Evolutionary conservation across 1,140 invertebrate genomes (phyloP), one percentile per base, ranked within the genome.

Genomic region (Pantala flavescens): DNA sequence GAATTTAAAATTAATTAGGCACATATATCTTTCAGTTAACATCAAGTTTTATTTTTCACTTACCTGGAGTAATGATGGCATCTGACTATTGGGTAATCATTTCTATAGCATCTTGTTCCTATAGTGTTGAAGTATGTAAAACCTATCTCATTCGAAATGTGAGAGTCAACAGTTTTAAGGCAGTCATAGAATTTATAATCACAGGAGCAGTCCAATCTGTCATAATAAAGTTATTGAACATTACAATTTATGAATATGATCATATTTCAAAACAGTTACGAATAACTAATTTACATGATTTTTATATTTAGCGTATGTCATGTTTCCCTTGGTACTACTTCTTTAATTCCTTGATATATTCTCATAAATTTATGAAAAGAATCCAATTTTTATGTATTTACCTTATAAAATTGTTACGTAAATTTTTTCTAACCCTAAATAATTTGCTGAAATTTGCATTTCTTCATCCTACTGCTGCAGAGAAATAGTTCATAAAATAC

Each of bases 151-250:
- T 80, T 82, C 10, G 87, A 84, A 0, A 83, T 80, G 28, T 78
- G 76, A 70, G 84, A 83, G 75, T 84, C 79, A 0, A 86, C 85
- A 0, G 78, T 79, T 75, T 85, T 84, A 72, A 93, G 83, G 78
- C 91, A 93, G 72, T 85, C 80, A 72, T 87, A 84, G 79, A 93
- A 92, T 76, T 83, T 82, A 72, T 88, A 84, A 79, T 92, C 91
- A 79, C 91, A 92, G 10, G 84, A 81, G 77, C 91, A 92, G 77
- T 86, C 85, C 21, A 91, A 81, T 71, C 80, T 80, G 42, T 36
- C 28, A 36, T 36, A 9, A 36, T 36, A 9, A 36, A 36, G 9
- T 36, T 36, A 9, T 36, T 9, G 9, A 36, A 36, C 28, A 36
- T 36, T 2, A 5, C 28, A 36, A 36, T 36, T 36, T 9, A 36